Conservation (phyloP, 1,140 invertebrate genomes). For the Temnothorax curvispinosus region DNA sequence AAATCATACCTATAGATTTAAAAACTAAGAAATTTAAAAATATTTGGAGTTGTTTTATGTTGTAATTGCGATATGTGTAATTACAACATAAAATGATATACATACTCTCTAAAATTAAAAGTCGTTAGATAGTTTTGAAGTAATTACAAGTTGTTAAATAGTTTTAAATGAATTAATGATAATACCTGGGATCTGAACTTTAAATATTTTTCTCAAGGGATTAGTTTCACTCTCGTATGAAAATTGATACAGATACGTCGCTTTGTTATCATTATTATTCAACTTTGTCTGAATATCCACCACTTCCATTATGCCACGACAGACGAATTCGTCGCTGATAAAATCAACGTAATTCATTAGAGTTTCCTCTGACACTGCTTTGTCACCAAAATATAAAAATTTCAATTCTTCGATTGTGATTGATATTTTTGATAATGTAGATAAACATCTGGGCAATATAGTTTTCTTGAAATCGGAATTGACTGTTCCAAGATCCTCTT, state of each 20-base stretch:
- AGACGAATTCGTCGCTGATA: conserved; percentile 83
- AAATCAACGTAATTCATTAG: conserved; percentile 80
- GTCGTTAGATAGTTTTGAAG: neutral
- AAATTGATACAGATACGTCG: conserved; percentile 86
- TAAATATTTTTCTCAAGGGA: neutral
- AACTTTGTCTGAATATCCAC: conserved; percentile 79
- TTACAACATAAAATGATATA: no score
- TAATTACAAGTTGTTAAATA: no score
- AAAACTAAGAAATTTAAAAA: neutral
- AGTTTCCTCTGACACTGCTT: conserved; percentile 73
- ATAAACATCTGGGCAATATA: conserved; percentile 15
- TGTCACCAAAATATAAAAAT: conserved; percentile 78
- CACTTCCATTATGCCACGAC: conserved; percentile 80
- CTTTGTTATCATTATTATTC: conserved; percentile 37
- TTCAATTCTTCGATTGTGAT: conserved; percentile 66
- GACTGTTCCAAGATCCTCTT: neutral
- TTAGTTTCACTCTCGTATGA: conserved; percentile 74
- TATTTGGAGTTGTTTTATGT: neutral
- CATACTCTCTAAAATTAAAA: neutral
- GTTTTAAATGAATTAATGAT: neutral
- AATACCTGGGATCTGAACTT: conserved; percentile 52
- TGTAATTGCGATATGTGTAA: neutral
- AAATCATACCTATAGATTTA: neutral
- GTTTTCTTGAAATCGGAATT: conserved; percentile 33
- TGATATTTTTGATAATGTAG: conserved; percentile 28